Evolutionary conservation across 1,140 invertebrate species (phyloP).

Genomic region (Pachyrhynchus sulphureomaculatus): DNA sequence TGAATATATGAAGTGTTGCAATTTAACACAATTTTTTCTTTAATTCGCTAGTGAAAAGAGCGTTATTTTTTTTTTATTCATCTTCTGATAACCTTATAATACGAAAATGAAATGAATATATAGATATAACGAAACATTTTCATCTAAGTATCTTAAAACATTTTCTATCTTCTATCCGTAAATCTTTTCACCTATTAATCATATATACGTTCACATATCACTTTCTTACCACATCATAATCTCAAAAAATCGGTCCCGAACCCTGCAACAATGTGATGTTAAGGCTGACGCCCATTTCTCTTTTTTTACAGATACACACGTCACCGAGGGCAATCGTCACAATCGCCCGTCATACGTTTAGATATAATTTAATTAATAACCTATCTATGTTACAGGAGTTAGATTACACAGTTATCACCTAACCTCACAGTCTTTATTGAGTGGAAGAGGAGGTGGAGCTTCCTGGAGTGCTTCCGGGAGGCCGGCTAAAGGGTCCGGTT

Average conservation of each 20-base stretch:
- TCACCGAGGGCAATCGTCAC: constrained; percentile 3
- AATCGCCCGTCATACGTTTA: neutral
- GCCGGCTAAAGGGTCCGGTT: constrained; percentile 18
- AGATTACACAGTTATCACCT: constrained; percentile 70
- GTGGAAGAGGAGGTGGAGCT: constrained; percentile 54
- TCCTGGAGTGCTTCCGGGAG: constrained; percentile 24
- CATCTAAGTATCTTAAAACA: too few species aligned
- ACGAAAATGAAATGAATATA: neutral
- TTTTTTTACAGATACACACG: constrained; percentile 15
- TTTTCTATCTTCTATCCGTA: too few species aligned
- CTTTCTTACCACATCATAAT: constrained; percentile 12
- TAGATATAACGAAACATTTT: neutral
- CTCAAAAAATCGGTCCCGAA: constrained; percentile 19
- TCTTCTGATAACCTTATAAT: too few species aligned
- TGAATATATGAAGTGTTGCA: too few species aligned
- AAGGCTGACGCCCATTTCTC: neutral
- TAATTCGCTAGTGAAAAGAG: too few species aligned
- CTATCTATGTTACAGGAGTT: constrained; percentile 39
- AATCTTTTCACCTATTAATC: neutral
- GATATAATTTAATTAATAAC: constrained; percentile 9
- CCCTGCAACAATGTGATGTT: constrained; percentile 21
- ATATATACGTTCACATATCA: neutral
- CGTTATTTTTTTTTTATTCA: too few species aligned
- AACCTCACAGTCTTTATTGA: constrained; percentile 81
- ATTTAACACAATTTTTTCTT: too few species aligned